These are phyloP conservation scores for Caranx melampygus DNA, from an alignment of 2,113 vertebrate species.

Conservation along the genomic window DNA sequence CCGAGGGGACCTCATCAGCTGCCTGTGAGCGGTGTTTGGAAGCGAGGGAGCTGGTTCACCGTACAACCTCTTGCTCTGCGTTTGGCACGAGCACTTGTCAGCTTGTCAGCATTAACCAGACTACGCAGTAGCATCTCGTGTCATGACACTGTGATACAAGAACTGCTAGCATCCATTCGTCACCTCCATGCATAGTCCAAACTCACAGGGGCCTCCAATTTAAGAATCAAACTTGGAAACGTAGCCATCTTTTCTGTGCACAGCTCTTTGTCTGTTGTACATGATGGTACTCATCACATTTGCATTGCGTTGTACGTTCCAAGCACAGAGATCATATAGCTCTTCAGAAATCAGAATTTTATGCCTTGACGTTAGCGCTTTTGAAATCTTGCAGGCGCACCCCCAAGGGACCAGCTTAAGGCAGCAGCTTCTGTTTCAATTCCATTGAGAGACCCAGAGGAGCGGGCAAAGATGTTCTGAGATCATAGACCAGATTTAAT, in stretches of 20 bases:
- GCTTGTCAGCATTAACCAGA: slow-evolving; percentile 48
- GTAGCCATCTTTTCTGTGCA: not conserved
- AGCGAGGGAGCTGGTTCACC: slow-evolving; percentile 44
- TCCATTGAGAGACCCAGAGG: slow-evolving; percentile 68
- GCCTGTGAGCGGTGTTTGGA: slow-evolving; percentile 45
- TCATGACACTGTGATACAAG: slow-evolving; percentile 27
- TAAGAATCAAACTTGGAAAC: not conserved
- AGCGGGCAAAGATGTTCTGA: slow-evolving; percentile 59
- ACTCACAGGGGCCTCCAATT: slow-evolving; percentile 1
- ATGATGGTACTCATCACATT: slow-evolving; percentile 16
- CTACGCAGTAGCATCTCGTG: slow-evolving; percentile 33
- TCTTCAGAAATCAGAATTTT: slow-evolving; percentile 51
- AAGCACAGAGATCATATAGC: slow-evolving; percentile 32
- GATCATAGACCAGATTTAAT: slow-evolving; percentile 65
- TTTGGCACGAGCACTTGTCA: slow-evolving; percentile 60
- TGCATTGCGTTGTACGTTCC: slow-evolving; percentile 36
- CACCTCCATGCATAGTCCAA: not conserved
- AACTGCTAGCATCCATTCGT: slow-evolving; percentile 17
- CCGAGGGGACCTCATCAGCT: slow-evolving; percentile 69
- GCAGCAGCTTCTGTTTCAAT: slow-evolving; percentile 76
- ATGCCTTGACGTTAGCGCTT: slow-evolving; percentile 42
- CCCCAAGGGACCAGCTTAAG: slow-evolving; percentile 73
- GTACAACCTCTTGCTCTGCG: slow-evolving; percentile 53
- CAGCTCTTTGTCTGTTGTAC: slow-evolving; percentile 19
- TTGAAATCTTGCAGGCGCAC: slow-evolving; percentile 64